A percentile compares a stretch with the other conserved stretches of the same genome.
These are phyloP conservation scores for Aselliscus stoliczkanus DNA, from an alignment of 2,797 vertebrate species.

Conservation along the genomic window DNA sequence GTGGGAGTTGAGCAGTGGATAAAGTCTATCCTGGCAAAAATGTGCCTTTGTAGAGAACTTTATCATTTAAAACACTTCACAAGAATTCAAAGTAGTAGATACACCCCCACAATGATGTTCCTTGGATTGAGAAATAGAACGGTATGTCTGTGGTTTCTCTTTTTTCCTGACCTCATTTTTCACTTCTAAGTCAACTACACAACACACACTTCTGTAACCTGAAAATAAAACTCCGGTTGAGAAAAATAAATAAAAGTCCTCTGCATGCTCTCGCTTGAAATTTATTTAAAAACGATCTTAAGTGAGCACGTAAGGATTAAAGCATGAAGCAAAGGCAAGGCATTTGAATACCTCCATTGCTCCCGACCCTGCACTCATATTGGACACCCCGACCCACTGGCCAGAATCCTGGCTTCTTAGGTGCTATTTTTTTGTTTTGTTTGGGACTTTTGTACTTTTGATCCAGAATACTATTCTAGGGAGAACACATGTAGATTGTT, in stretches of 20 bases:
- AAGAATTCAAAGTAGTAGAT: not conserved
- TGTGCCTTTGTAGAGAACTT: not conserved
- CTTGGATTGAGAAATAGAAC: not conserved
- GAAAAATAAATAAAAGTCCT: not conserved
- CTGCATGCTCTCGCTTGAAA: not conserved
- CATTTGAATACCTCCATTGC: not conserved
- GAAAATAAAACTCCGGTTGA: not conserved
- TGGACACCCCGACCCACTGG: not conserved
- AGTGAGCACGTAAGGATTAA: not conserved
- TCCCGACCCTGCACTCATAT: not conserved
- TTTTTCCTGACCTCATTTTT: not conserved
- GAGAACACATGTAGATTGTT: not conserved
- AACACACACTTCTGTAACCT: not conserved
- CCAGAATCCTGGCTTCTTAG: not conserved
- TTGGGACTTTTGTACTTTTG: not conserved
- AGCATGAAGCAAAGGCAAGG: not conserved
- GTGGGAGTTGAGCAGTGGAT: not conserved
- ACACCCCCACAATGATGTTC: not conserved
- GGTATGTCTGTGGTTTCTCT: not conserved
- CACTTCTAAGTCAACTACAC: not conserved
- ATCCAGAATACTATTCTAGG: not conserved
- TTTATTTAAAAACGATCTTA: not conserved
- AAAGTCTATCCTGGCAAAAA: not conserved
- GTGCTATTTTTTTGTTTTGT: not conserved
- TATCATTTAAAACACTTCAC: not conserved